phyloP scores from a whole-genome alignment of 2,797 vertebrate species.

The Scarus forsteni region DNA sequence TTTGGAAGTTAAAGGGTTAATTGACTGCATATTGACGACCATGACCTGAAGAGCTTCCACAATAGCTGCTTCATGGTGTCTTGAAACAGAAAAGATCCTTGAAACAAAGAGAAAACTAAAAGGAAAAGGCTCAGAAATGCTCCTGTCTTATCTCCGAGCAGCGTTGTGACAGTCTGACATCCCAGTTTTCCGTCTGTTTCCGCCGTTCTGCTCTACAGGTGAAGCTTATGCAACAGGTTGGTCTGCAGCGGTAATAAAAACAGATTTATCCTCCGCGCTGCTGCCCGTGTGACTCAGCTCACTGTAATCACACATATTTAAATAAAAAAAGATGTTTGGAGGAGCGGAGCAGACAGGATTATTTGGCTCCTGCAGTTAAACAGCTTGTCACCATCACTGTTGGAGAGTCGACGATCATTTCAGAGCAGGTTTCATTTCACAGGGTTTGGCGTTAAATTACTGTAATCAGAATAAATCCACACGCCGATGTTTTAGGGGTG shows the following conservation, averaged over 20 bases:
- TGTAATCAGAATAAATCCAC: constrained; percentile 7
- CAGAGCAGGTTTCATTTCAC: neutral
- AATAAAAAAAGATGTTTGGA: neutral
- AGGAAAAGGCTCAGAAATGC: too few relatives aligned
- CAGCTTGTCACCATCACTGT: neutral
- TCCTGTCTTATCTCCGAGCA: neutral
- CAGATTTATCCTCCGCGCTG: neutral
- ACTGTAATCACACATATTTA: neutral
- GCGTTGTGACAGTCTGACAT: constrained; percentile 2
- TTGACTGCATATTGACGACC: too few relatives aligned
- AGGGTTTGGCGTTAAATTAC: neutral
- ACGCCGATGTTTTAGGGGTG: neutral
- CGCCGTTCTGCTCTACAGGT: constrained; percentile 4
- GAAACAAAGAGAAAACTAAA: too few relatives aligned
- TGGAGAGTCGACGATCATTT: constrained; percentile 1
- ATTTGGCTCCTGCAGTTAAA: neutral
- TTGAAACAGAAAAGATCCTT: too few relatives aligned
- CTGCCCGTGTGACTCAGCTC: neutral
- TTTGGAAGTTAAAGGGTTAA: too few relatives aligned
- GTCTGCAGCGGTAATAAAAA: constrained; percentile 13
- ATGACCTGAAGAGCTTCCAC: too few relatives aligned
- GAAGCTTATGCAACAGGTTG: constrained; percentile 5
- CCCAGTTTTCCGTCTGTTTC: neutral
- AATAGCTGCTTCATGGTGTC: too few relatives aligned
- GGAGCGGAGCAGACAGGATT: neutral